Evolutionary conservation across 2,888 invertebrate species (phyloP).

Genomic region (Drosophila cognata): DNA sequence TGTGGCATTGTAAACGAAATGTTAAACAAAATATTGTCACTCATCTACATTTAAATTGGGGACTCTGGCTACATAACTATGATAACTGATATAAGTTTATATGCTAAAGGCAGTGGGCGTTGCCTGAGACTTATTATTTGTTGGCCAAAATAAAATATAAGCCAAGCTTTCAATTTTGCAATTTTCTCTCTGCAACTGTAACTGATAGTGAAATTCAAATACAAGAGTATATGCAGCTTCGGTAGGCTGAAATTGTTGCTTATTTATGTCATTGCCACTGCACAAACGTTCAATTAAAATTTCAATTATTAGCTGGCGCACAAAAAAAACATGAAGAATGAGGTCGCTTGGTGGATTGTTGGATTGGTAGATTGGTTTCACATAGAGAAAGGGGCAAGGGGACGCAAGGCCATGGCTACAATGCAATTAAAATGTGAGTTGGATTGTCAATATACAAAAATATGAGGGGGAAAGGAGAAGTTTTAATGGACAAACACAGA

Average conservation of each 20-base stretch:
- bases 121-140: not conserved
- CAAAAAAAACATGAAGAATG: constrained; percentile 23
- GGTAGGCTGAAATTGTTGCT: constrained; percentile 42
- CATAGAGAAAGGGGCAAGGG: not conserved
- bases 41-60: not conserved
- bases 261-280: constrained; percentile 56
- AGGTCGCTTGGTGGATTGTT: not conserved
- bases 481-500: not conserved
- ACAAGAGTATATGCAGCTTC: not conserved
- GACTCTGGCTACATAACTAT: not conserved
- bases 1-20: not conserved
- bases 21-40: not conserved
- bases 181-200: not conserved
- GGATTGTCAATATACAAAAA: not conserved
- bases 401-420: constrained; percentile 19
- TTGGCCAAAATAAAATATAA: not conserved
- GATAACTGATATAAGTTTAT: not conserved
- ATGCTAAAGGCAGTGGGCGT: not conserved
- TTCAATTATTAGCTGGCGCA: constrained; percentile 69
- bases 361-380: not conserved
- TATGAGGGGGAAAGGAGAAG: not conserved
- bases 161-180: not conserved
- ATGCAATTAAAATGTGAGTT: constrained; percentile 26
- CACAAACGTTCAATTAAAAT: constrained; percentile 72
- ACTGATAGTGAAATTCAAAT: not conserved